Percentiles rank a stretch among this genome's conserved stretches.
These are phyloP conservation scores for Nezara viridula DNA, from an alignment of 2,888 invertebrate species.

Conservation along the genomic window DNA sequence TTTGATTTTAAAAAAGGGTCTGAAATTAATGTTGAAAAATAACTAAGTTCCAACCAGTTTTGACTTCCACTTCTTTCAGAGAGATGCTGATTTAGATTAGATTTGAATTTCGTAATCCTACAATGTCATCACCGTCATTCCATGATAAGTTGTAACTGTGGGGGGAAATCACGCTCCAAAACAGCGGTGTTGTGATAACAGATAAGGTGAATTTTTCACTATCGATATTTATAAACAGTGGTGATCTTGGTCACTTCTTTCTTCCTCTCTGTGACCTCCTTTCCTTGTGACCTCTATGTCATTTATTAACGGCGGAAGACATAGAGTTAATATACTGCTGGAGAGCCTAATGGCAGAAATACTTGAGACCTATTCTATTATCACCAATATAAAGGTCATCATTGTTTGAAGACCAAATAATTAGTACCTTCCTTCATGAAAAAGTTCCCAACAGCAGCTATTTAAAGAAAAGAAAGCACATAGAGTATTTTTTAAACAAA, in stretches of 20 bases:
- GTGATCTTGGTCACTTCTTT: too few species aligned
- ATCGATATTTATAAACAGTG: not conserved
- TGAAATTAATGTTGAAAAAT: not conserved
- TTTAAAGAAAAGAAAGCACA: too few species aligned
- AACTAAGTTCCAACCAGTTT: not conserved
- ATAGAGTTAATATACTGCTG: too few species aligned
- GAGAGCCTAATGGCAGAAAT: too few species aligned
- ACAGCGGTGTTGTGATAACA: not conserved
- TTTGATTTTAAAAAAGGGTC: not conserved
- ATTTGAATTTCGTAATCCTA: conserved; percentile 7
- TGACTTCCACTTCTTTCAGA: not conserved
- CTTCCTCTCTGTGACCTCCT: too few species aligned
- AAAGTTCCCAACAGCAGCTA: too few species aligned
- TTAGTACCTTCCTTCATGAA: too few species aligned
- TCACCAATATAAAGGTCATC: too few species aligned
- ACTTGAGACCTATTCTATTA: too few species aligned
- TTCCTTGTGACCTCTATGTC: not conserved
- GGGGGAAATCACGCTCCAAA: conserved; percentile 17
- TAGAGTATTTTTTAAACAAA: too few species aligned
- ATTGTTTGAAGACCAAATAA: too few species aligned
- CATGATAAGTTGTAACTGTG: not conserved
- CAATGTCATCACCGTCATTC: conserved; percentile 13
- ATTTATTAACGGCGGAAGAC: too few species aligned
- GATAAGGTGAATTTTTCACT: not conserved
- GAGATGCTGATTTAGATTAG: conserved; percentile 4